phyloP scores from a whole-genome alignment of 2,113 vertebrate genomes.

The Limanda limanda region DNA sequence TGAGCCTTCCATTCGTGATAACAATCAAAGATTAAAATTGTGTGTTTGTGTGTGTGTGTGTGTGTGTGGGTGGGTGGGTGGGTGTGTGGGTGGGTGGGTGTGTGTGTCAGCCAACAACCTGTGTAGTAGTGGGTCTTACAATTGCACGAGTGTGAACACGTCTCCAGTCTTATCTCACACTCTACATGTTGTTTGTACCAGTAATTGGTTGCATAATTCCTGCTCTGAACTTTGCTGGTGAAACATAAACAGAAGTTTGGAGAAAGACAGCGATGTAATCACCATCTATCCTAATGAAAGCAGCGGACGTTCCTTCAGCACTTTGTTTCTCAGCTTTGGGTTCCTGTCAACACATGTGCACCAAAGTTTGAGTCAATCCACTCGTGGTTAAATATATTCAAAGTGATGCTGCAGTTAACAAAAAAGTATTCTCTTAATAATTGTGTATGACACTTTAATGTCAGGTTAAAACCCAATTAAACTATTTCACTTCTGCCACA shows the following conservation, averaged over 20 bases:
- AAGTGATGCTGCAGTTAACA: background rate
- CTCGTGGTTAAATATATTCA: background rate
- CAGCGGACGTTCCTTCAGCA: conserved; percentile 20
- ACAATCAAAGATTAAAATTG: conserved; percentile 45
- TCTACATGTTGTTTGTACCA: background rate
- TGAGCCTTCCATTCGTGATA: conserved; percentile 34
- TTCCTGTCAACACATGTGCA: background rate
- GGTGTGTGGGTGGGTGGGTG: conserved; percentile 5
- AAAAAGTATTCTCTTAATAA: background rate
- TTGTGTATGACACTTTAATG: background rate
- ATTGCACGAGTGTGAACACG: background rate
- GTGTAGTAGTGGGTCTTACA: background rate
- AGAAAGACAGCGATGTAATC: conserved; percentile 20
- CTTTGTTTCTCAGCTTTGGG: conserved; percentile 16
- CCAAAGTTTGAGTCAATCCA: background rate
- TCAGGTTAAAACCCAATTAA: background rate
- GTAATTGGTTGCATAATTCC: conserved; percentile 34
- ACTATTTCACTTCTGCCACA: too few relatives aligned
- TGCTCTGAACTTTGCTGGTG: conserved; percentile 25
- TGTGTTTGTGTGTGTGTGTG: background rate
- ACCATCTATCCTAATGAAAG: conserved; percentile 28
- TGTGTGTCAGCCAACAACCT: background rate
- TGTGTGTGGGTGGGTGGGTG: conserved; percentile 5
- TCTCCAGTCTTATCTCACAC: conserved; percentile 20
- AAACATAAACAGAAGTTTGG: conserved; percentile 42